Evolutionary conservation across 2,113 vertebrate species (phyloP).

Genomic region (Osmerus eperlanus): DNA sequence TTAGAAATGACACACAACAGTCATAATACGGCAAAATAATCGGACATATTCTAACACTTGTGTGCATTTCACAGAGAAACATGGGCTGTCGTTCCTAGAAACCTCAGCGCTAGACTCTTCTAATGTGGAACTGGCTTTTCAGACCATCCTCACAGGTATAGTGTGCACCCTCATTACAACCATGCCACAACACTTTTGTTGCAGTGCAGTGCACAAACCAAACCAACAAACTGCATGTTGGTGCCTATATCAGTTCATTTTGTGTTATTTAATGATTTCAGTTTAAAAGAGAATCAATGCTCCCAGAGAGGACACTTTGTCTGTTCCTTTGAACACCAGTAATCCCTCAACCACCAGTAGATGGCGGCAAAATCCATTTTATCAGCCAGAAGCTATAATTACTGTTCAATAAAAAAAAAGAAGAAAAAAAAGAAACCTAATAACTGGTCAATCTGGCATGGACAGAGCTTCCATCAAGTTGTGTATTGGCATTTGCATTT

Average conservation of each 20-base stretch:
- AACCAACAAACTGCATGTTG: background rate
- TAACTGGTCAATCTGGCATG: background rate
- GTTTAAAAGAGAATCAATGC: background rate
- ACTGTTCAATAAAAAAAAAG: slow-evolving; percentile 26
- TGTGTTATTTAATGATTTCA: background rate
- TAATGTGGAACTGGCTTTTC: slow-evolving; percentile 82
- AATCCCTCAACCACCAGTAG: slow-evolving; percentile 53
- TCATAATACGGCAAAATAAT: too few species aligned
- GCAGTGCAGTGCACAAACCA: background rate
- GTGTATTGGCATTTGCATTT: background rate
- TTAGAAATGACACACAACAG: too few species aligned
- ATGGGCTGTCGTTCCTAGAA: slow-evolving; percentile 81
- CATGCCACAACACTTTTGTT: background rate
- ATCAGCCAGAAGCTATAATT: slow-evolving; percentile 8
- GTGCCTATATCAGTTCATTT: too few species aligned
- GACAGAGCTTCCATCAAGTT: slow-evolving; percentile 10
- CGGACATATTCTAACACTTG: too few species aligned
- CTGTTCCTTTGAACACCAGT: background rate
- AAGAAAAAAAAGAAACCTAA: slow-evolving; percentile 11
- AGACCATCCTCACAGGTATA: slow-evolving; percentile 79
- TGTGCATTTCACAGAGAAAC: slow-evolving; percentile 69
- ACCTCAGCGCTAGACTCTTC: slow-evolving; percentile 84
- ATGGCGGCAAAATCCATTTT: slow-evolving; percentile 62
- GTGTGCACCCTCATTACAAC: slow-evolving; percentile 8
- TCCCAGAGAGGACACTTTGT: background rate